phyloP scores from a whole-genome alignment of 2,888 invertebrate genomes.

The Melanostoma mellinum region DNA sequence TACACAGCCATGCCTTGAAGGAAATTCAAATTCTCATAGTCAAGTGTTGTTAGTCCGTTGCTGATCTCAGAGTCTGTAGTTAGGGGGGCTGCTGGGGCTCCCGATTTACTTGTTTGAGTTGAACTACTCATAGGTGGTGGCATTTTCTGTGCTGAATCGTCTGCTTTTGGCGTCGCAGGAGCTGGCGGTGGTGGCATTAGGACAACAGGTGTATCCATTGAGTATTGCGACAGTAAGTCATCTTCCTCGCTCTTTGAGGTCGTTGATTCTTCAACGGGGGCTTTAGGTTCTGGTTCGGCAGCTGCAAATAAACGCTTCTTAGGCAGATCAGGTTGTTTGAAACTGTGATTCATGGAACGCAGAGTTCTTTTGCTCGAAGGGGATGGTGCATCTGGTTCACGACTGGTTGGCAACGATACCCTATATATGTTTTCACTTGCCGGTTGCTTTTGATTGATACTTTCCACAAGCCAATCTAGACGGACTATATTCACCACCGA shows the following conservation, averaged over 20 bases:
- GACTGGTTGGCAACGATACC: conserved; percentile 76
- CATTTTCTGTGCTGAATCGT: conserved; percentile 8
- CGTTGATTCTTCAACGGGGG: conserved; percentile 37
- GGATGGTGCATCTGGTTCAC: conserved; percentile 83
- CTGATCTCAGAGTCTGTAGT: conserved; percentile 75
- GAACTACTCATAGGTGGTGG: conserved; percentile 33
- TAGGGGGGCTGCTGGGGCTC: background rate
- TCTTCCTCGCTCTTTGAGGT: conserved; percentile 72
- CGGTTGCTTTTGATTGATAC: conserved; percentile 85
- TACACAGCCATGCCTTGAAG: conserved; percentile 78
- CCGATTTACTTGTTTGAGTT: conserved; percentile 18
- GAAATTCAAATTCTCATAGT: conserved; percentile 79
- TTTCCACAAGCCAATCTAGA: conserved; percentile 89
- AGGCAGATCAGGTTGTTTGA: conserved; percentile 79
- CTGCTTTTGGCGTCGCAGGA: conserved; percentile 66
- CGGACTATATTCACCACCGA: conserved; percentile 83
- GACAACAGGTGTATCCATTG: conserved; percentile 76
- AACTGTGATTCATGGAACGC: conserved; percentile 81
- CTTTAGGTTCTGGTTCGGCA: conserved; percentile 31
- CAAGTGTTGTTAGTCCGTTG: conserved; percentile 75
- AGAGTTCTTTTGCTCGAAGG: conserved; percentile 84
- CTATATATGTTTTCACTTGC: conserved; percentile 82
- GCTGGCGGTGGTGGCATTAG: conserved; percentile 78
- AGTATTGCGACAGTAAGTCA: conserved; percentile 79
- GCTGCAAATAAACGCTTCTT: conserved; percentile 77